phyloP scores from a whole-genome alignment of 2,113 vertebrate genomes.

The Clarias batrachus region DNA sequence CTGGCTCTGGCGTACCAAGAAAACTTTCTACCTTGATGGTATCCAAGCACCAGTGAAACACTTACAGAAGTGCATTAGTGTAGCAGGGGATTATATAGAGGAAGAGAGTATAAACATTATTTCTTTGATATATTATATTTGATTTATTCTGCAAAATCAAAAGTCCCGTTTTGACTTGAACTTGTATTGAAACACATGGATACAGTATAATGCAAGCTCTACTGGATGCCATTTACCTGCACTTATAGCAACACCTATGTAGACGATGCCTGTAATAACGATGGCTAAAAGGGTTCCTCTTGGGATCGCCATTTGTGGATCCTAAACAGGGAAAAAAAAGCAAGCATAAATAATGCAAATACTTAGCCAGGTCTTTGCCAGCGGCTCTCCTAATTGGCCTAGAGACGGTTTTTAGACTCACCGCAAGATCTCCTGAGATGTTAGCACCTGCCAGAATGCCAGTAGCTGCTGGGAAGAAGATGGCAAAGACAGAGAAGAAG shows the following conservation, averaged over 20 bases:
- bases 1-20: too few relatives aligned
- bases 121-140: too few relatives aligned
- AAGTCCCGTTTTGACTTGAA: too few relatives aligned
- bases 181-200: background rate
- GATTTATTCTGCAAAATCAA: too few relatives aligned
- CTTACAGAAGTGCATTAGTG: too few relatives aligned
- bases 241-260: conserved; percentile 88
- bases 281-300: conserved; percentile 95
- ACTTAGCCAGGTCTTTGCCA: background rate
- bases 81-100: too few relatives aligned
- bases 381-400: background rate
- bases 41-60: too few relatives aligned
- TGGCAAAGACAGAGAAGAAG: conserved; percentile 95
- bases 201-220: background rate
- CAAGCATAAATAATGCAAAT: background rate
- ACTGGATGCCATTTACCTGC: conserved; percentile 74
- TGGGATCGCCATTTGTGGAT: conserved; percentile 94
- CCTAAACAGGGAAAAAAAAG: conserved; percentile 72
- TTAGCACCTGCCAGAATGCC: conserved; percentile 97
- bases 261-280: conserved; percentile 91
- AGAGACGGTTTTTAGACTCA: conserved; percentile 68
- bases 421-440: conserved; percentile 97
- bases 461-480: conserved; percentile 98
- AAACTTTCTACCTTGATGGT: too few relatives aligned
- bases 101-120: too few relatives aligned